These are phyloP conservation scores for Zaprionus nigranus DNA, from an alignment of 1,140 invertebrate species.

Conservation along the genomic window DNA sequence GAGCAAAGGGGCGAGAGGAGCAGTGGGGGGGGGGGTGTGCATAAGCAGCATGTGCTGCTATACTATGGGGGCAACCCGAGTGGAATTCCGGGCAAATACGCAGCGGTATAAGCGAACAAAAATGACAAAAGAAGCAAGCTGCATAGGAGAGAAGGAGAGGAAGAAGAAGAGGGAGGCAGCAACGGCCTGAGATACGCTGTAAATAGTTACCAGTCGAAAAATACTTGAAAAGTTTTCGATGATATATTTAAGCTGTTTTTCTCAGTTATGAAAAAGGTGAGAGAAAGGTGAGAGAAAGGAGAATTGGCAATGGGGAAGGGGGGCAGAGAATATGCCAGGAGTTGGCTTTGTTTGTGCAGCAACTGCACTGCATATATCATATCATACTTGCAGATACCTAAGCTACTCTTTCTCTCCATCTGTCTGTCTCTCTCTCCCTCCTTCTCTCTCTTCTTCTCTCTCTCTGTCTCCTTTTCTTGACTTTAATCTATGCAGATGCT, in stretches of 20 bases:
- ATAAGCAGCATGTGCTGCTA: conserved; percentile 12
- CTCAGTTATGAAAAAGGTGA: not conserved
- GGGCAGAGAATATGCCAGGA: no score
- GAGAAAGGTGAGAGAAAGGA: not conserved
- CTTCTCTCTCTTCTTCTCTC: not conserved
- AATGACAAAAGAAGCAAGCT: not conserved
- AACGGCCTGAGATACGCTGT: conserved; percentile 5
- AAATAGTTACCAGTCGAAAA: not conserved
- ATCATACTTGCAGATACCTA: not conserved
- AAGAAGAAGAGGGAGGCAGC: not conserved
- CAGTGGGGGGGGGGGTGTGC: not conserved
- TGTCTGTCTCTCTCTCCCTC: not conserved
- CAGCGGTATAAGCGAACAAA: conserved; percentile 27
- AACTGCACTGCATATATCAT: no score
- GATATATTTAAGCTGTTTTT: conserved; percentile 6
- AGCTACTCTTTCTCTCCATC: not conserved
- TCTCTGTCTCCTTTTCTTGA: not conserved
- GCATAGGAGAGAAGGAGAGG: not conserved
- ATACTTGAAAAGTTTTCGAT: conserved; percentile 10
- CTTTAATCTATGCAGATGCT: conserved; percentile 52
- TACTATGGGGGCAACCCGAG: conserved; percentile 15
- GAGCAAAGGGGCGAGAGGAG: no score
- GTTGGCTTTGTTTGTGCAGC: no score
- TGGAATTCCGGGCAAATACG: conserved; percentile 22
- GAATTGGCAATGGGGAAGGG: not conserved